Conservation (phyloP, 2,113 vertebrate genomes). For the Emydura subglobosa region DNA sequence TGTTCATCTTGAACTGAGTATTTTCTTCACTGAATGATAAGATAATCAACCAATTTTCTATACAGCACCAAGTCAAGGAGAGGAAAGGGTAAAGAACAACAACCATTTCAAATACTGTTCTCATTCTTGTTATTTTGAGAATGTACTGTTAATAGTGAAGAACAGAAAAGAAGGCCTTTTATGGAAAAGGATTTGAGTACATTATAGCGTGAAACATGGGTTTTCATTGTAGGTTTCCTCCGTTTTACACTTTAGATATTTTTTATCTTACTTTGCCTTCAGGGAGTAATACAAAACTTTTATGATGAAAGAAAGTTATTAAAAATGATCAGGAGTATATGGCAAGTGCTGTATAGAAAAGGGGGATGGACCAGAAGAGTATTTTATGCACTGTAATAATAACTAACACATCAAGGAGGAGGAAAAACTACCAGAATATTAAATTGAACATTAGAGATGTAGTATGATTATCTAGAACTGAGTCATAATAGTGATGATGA, state of each 20-base stretch:
- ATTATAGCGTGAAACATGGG: neutral
- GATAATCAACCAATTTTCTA: conserved; percentile 16
- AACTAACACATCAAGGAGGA: neutral
- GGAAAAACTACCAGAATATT: neutral
- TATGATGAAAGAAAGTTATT: neutral
- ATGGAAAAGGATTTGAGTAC: neutral
- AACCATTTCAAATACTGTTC: neutral
- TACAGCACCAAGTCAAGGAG: neutral
- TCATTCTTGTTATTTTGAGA: neutral
- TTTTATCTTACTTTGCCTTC: neutral
- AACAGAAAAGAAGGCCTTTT: neutral
- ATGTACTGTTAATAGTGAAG: neutral
- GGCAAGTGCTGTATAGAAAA: neutral
- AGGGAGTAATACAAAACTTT: neutral
- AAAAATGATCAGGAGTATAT: neutral
- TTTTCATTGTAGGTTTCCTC: neutral
- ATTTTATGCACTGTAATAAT: neutral
- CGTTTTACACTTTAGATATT: neutral
- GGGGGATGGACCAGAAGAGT: neutral
- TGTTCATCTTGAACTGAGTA: neutral
- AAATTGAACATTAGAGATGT: conserved; percentile 31
- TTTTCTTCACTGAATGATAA: neutral
- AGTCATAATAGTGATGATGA: neutral
- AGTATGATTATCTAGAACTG: neutral
- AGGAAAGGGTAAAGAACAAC: neutral